These are phyloP conservation scores for Fulmarus glacialis DNA, from an alignment of 2,113 vertebrate species.

Conservation along the genomic window DNA sequence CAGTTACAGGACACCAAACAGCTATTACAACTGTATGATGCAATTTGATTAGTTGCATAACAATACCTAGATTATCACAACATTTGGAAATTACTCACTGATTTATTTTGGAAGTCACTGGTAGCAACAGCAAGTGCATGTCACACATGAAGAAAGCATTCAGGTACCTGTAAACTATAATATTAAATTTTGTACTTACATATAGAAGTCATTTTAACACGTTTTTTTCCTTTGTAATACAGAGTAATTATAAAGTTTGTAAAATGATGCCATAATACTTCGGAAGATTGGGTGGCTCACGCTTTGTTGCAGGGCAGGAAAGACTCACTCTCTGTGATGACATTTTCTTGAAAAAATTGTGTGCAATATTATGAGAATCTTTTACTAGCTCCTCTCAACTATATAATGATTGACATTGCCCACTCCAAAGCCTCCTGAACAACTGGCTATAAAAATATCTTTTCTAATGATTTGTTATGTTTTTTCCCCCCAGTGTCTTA, in stretches of 20 bases:
- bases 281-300: not conserved
- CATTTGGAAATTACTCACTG: not conserved
- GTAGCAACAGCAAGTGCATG: not conserved
- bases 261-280: not conserved
- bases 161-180: not conserved
- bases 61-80: not conserved
- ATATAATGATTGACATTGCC: not conserved
- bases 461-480: not conserved
- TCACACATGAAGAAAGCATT: not conserved
- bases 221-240: not conserved
- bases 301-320: not conserved
- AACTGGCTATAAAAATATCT: not conserved
- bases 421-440: not conserved
- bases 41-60: not conserved
- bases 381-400: not conserved
- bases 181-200: not conserved
- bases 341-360: not conserved
- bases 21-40: not conserved
- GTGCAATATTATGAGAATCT: not conserved
- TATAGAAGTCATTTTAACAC: not conserved
- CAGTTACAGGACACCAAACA: not conserved
- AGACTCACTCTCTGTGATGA: not conserved
- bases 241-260: not conserved
- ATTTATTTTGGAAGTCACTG: not conserved
- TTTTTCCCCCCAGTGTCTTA: not conserved